A percentile compares a stretch with the other conserved stretches of the same genome.
Conservation (phyloP, 2,888 invertebrate genomes). For the Bombyx huttoni region DNA sequence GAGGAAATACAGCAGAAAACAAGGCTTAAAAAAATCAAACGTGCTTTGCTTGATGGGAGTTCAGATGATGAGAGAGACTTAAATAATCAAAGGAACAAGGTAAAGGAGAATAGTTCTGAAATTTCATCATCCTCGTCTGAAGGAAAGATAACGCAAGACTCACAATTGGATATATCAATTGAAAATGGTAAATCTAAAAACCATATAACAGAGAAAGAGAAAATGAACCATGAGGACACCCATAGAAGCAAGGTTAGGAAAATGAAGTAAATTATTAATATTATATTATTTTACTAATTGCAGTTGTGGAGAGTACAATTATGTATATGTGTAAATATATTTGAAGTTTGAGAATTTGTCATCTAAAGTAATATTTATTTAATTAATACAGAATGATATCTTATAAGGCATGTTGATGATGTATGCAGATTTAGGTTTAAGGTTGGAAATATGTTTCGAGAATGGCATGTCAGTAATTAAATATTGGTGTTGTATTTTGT, state of each 20-base stretch:
- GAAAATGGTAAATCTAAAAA: not conserved
- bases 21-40: constrained; percentile 28
- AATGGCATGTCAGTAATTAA: not conserved
- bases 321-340: too few relatives aligned
- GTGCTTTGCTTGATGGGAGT: constrained; percentile 22
- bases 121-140: constrained; percentile 11
- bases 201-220: not conserved
- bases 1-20: constrained; percentile 37
- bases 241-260: constrained; percentile 52
- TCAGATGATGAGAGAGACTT: constrained; percentile 24
- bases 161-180: not conserved
- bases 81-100: constrained; percentile 6
- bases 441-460: not conserved
- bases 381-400: not conserved
- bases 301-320: too few relatives aligned
- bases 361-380: too few relatives aligned
- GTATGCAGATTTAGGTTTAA: not conserved
- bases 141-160: not conserved
- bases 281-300: too few relatives aligned
- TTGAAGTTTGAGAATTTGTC: too few relatives aligned
- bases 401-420: not conserved
- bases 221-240: constrained; percentile 28
- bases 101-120: constrained; percentile 5
- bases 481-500: not conserved
- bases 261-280: not conserved